Conservation (phyloP, 53 echinoderm and acorn worm species). For the Luidia sarsii region DNA sequence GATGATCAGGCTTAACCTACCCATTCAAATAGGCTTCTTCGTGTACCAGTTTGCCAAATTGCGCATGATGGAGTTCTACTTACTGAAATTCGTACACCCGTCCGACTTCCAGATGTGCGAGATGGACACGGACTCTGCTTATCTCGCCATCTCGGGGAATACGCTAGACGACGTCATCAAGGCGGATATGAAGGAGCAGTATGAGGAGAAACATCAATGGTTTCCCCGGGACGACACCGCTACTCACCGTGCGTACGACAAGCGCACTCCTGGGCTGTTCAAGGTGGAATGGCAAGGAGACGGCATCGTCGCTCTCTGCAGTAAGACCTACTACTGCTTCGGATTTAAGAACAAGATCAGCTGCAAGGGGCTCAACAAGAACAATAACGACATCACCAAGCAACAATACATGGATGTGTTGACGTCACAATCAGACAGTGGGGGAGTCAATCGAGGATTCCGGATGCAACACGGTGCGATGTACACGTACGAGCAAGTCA, state of each 20-base stretch:
- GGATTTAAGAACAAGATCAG: not conserved
- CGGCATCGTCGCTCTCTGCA: too few species aligned
- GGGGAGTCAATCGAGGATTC: slow-evolving; percentile 56
- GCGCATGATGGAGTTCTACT: slow-evolving; percentile 38
- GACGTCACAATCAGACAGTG: not conserved
- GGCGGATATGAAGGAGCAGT: slow-evolving; percentile 15
- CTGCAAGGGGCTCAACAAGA: slow-evolving; percentile 50
- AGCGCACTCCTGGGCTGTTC: not conserved
- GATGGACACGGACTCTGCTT: slow-evolving; percentile 64
- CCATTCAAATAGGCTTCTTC: slow-evolving; percentile 6
- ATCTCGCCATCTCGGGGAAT: slow-evolving; percentile 36
- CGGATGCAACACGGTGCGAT: slow-evolving; percentile 13
- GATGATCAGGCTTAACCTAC: not conserved
- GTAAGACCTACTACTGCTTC: not conserved
- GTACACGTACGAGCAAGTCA: slow-evolving; percentile 51
- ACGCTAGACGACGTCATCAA: slow-evolving; percentile 35
- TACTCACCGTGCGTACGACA: not conserved
- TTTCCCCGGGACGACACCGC: slow-evolving; percentile 37
- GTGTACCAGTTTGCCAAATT: slow-evolving; percentile 23
- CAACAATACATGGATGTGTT: slow-evolving; percentile 41
- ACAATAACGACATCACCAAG: slow-evolving; percentile 44
- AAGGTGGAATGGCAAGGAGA: too few species aligned
- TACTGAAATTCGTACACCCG: not conserved
- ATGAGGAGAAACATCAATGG: slow-evolving; percentile 63
- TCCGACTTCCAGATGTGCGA: slow-evolving; percentile 36